A percentile compares a stretch with the other conserved stretches of the same genome.
Conservation (phyloP, 2,113 vertebrate species). For the Genyomyrus donnyi region DNA sequence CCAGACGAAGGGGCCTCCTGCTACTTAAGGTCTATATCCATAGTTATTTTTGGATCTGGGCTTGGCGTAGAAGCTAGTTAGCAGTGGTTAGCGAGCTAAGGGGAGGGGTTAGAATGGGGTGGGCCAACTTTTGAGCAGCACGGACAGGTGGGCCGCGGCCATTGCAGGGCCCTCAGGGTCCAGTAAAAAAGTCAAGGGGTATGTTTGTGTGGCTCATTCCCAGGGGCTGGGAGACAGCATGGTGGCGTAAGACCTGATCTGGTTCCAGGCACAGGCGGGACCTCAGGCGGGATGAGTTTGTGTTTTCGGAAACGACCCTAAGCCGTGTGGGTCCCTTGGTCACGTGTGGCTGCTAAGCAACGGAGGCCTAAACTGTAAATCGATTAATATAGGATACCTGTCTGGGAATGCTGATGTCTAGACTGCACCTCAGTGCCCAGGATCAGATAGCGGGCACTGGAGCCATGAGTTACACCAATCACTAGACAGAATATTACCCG, state of each 20-base stretch:
- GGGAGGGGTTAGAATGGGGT: not conserved
- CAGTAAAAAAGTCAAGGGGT: not conserved
- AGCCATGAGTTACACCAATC: not conserved
- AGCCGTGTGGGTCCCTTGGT: not conserved
- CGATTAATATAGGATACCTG: not conserved
- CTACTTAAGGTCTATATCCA: not conserved
- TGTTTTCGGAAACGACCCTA: not conserved
- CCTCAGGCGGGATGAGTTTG: not conserved
- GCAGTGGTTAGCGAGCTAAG: not conserved
- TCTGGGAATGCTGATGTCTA: not conserved
- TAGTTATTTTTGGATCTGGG: not conserved
- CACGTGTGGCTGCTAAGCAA: not conserved
- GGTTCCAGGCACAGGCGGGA: not conserved
- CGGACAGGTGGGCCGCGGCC: constrained; percentile 22
- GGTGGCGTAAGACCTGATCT: not conserved
- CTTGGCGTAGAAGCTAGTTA: not conserved
- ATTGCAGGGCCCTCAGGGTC: not conserved
- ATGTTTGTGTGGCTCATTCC: not conserved
- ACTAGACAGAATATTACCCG: not conserved
- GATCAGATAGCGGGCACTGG: not conserved
- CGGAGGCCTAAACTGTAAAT: not conserved
- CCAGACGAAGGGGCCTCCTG: not conserved
- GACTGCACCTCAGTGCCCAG: not conserved
- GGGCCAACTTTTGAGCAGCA: constrained; percentile 11
- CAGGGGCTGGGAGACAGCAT: not conserved